These are phyloP conservation scores for Drosophila testacea DNA, from an alignment of 2,888 invertebrate genomes.

Conservation along the genomic window DNA sequence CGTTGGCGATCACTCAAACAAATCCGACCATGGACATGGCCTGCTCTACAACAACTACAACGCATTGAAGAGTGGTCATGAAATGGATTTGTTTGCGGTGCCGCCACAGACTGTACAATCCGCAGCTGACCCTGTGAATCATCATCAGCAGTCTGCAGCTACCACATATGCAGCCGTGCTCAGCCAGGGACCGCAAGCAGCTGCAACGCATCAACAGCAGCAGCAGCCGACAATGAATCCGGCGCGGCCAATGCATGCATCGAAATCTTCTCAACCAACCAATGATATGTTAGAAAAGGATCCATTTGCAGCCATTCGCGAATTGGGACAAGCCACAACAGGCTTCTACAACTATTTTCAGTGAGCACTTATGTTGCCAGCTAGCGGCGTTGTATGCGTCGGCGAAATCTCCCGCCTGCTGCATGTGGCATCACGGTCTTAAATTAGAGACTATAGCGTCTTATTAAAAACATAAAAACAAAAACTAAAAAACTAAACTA, in stretches of 20 bases:
- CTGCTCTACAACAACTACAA: conserved; percentile 82
- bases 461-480: conserved; percentile 28
- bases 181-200: conserved; percentile 82
- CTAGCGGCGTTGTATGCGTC: conserved; percentile 14
- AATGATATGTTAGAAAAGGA: conserved; percentile 83
- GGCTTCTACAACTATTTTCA: conserved; percentile 88
- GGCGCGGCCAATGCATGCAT: conserved; percentile 32
- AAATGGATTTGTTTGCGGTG: conserved; percentile 78
- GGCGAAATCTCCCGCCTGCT: conserved; percentile 33
- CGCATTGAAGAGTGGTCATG: conserved; percentile 70
- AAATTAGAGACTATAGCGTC: conserved; percentile 43
- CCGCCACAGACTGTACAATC: conserved; percentile 55
- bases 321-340: conserved; percentile 85
- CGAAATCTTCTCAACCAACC: conserved; percentile 53
- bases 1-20: conserved; percentile 60
- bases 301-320: conserved; percentile 86
- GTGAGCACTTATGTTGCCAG: conserved; percentile 66
- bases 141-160: conserved; percentile 70
- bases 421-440: conserved; percentile 62
- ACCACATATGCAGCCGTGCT: conserved; percentile 85
- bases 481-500: conserved; percentile 49
- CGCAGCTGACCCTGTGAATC: conserved; percentile 37
- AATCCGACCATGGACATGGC: conserved; percentile 69
- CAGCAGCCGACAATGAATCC: conserved; percentile 34
- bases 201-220: conserved; percentile 31